These are phyloP conservation scores for Rhynchopsitta pachyrhyncha DNA, from an alignment of 2,113 vertebrate species.

Conservation along the genomic window DNA sequence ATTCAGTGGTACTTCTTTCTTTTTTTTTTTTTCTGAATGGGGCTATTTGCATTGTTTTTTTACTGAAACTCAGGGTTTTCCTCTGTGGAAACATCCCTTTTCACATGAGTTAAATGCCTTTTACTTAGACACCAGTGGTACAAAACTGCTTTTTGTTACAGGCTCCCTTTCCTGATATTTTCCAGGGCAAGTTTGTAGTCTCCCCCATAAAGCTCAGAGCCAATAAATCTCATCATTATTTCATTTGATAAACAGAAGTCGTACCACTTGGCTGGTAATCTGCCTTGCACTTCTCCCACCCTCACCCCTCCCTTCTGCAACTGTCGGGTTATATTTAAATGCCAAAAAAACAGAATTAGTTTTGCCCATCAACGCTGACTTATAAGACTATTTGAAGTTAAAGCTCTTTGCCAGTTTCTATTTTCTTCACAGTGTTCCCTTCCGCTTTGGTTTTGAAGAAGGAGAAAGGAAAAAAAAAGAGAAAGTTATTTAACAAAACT, in stretches of 20 bases:
- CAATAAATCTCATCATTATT: background rate
- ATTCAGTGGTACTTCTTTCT: background rate
- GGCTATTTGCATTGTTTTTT: slow-evolving; percentile 25
- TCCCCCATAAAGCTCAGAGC: background rate
- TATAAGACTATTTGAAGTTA: slow-evolving; percentile 59
- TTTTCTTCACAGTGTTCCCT: slow-evolving; percentile 71
- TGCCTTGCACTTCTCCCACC: background rate
- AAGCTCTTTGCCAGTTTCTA: slow-evolving; percentile 65
- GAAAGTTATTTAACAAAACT: slow-evolving; percentile 71
- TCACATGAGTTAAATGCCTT: background rate
- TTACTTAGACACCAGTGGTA: background rate
- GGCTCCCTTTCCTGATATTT: background rate
- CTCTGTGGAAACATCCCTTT: background rate
- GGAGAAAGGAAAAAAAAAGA: background rate
- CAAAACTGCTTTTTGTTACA: background rate
- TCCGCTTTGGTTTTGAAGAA: slow-evolving; percentile 56
- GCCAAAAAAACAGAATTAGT: background rate
- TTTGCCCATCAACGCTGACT: slow-evolving; percentile 18
- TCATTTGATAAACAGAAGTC: background rate
- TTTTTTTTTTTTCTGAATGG: background rate
- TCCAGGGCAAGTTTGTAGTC: background rate
- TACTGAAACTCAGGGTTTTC: background rate
- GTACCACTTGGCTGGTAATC: background rate
- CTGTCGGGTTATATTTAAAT: slow-evolving; percentile 22
- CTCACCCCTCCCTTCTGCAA: background rate